These are phyloP conservation scores for Rhineura floridana DNA, from an alignment of 2,113 vertebrate species.

Conservation along the genomic window DNA sequence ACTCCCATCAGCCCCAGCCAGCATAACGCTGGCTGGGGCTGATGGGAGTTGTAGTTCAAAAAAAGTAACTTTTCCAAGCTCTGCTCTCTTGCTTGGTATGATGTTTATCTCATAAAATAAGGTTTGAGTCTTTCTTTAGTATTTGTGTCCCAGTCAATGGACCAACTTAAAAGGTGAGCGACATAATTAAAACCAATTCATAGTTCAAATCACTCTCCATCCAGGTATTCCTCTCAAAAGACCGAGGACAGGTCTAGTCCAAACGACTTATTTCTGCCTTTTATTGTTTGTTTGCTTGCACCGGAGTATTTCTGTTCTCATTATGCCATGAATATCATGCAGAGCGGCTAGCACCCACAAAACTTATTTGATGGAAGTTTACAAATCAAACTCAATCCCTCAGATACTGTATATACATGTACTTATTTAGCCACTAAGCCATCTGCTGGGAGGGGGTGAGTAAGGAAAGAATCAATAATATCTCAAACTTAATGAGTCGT, in stretches of 20 bases:
- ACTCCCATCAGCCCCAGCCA: too few relatives aligned
- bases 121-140: not conserved
- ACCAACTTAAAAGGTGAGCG: constrained; percentile 47
- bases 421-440: constrained; percentile 69
- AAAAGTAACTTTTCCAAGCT: too few relatives aligned
- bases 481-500: constrained; percentile 78
- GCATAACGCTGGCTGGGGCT: too few relatives aligned
- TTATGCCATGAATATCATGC: constrained; percentile 43
- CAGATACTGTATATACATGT: constrained; percentile 57
- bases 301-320: constrained; percentile 44
- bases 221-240: not conserved
- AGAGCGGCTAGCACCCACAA: constrained; percentile 53
- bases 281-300: constrained; percentile 40
- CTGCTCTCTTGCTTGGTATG: constrained; percentile 9
- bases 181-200: constrained; percentile 52
- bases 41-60: too few relatives aligned
- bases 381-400: constrained; percentile 64
- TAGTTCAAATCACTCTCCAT: constrained; percentile 33
- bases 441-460: constrained; percentile 58
- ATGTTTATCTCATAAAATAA: not conserved
- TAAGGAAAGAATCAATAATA: constrained; percentile 67
- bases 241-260: constrained; percentile 23
- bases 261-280: constrained; percentile 33
- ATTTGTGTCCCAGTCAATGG: constrained; percentile 7
- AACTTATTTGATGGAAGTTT: constrained; percentile 50